These are phyloP conservation scores for Fulmarus glacialis DNA, from an alignment of 2,113 vertebrate genomes.

Conservation along the genomic window DNA sequence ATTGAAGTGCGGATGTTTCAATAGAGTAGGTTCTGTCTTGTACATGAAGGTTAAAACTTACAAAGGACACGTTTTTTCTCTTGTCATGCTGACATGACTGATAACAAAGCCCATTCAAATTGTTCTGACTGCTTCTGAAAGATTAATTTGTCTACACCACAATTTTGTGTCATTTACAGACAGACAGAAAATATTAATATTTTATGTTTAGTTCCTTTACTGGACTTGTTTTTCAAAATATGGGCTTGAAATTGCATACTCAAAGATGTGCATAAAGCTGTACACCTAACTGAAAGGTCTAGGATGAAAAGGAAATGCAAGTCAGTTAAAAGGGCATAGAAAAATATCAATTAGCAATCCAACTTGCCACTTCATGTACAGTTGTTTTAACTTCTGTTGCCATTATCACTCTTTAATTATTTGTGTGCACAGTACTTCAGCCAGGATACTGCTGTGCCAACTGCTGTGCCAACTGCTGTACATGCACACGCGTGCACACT, in stretches of 20 bases:
- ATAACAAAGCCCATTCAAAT: neutral
- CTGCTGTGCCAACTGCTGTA: neutral
- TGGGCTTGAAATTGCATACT: neutral
- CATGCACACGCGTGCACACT: rapidly evolving
- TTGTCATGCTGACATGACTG: neutral
- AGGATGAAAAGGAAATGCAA: neutral
- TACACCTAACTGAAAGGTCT: neutral
- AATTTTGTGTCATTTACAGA: neutral
- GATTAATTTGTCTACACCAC: neutral
- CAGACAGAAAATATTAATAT: neutral
- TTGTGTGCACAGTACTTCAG: neutral
- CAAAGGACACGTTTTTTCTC: neutral
- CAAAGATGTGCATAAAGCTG: neutral
- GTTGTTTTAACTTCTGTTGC: neutral
- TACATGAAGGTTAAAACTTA: neutral
- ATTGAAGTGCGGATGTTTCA: neutral
- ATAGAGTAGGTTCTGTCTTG: neutral
- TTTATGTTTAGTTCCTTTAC: neutral
- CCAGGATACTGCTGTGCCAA: neutral
- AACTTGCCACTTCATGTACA: neutral
- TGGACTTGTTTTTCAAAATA: neutral
- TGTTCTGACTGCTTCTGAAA: neutral
- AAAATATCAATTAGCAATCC: neutral
- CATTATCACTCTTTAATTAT: neutral
- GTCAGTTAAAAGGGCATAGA: neutral